These are phyloP conservation scores for Elegia similella DNA, from an alignment of 2,888 invertebrate genomes.

Conservation along the genomic window DNA sequence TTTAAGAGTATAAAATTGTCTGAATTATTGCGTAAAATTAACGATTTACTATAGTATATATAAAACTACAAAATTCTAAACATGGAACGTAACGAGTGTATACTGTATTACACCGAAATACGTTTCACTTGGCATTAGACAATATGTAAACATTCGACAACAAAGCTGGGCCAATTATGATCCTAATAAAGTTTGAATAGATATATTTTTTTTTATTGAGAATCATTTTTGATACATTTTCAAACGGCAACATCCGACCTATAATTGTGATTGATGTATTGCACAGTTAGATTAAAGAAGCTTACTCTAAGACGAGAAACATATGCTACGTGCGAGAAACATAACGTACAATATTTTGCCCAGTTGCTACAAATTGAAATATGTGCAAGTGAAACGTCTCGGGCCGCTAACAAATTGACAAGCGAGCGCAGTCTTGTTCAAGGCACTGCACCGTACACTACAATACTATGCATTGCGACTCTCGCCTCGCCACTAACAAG, in stretches of 20 bases:
- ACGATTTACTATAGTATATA: constrained; percentile 17
- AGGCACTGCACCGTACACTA: constrained; percentile 20
- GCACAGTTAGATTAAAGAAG: too few species aligned
- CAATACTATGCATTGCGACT: not conserved
- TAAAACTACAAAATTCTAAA: constrained; percentile 27
- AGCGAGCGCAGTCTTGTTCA: constrained; percentile 31
- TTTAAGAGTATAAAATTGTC: constrained; percentile 22
- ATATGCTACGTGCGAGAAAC: not conserved
- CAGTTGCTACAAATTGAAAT: not conserved
- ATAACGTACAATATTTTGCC: not conserved
- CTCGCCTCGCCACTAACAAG: not conserved
- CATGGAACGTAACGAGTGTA: constrained; percentile 26
- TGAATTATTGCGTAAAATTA: constrained; percentile 23
- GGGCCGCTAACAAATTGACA: constrained; percentile 16
- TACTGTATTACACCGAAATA: constrained; percentile 20
- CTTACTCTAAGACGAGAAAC: too few species aligned
- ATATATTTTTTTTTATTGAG: too few species aligned
- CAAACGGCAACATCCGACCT: too few species aligned
- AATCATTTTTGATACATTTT: too few species aligned
- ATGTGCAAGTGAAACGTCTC: constrained; percentile 5
- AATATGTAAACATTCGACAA: too few species aligned
- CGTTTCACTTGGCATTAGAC: constrained; percentile 16
- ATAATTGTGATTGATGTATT: too few species aligned
- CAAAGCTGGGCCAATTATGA: too few species aligned
- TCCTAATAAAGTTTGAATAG: too few species aligned